Evolutionary conservation across 2,888 invertebrate species (phyloP), one percentile per base, ranked within the genome.

Genomic region (Xestoiulus laeticollis): DNA sequence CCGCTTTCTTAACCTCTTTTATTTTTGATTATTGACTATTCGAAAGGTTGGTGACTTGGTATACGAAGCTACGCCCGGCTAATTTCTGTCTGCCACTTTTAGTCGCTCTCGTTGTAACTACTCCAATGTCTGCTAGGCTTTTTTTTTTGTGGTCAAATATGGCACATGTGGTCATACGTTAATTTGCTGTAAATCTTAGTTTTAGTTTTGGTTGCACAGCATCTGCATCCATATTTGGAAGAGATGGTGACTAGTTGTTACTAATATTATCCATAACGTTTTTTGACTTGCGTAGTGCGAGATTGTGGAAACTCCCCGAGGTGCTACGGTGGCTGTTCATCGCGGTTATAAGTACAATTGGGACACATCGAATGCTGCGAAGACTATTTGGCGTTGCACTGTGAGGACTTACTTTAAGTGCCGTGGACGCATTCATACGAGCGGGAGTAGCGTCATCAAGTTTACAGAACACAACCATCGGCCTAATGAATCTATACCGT

Each of bases 211-310:
- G 5, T 44, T 44, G 44, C 10, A 8, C 2, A 44, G 5, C 0
- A 78, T 30, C 14, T 30, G 1, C 30, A 26, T 30, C 30, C 30
- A 14, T 78, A 14, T 78, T 78, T 78, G 78, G 78, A 48, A 48
- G 14, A 8, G 30, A 12, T 78, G 14, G 78, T 30, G 30, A 5
- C n/a, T 26, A 30, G 78, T 78, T 78, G 78, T 78, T 78, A 30
- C 78, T 78, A 78, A 78, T 78, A 14, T 8, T 78, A 6, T 30
- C 78, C 78, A 78, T 78, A 78, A 30, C 78, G 5, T 78, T 78
- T 78, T 78, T 78, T 78, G 78, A 78, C 78, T 78, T 78, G 78
- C 78, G 26, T 78, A 78, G 78, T 78, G 78, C 26, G 78, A 78
- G 12, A 78, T 78, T 30, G 30, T 78, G 78, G 78, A 78, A 30